These are phyloP conservation scores for Xiphorhynchus erythropygius DNA, from an alignment of 2,797 vertebrate species.

Conservation along the genomic window DNA sequence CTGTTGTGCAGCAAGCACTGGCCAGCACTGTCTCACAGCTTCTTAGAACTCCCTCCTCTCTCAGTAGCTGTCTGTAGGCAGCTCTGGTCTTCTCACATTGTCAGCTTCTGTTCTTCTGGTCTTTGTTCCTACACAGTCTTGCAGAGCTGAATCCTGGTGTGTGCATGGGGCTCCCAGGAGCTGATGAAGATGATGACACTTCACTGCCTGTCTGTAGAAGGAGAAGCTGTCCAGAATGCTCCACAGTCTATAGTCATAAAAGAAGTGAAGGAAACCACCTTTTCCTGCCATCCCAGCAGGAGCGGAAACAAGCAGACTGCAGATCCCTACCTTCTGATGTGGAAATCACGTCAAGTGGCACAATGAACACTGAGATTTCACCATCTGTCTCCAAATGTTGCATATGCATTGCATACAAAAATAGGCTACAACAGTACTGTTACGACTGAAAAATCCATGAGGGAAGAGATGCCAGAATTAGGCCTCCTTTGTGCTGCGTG, in stretches of 20 bases:
- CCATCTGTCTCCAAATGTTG: slow-evolving; percentile 42
- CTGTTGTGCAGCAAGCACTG: not conserved
- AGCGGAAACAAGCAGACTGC: not conserved
- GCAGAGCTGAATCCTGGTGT: not conserved
- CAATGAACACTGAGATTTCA: slow-evolving; percentile 40
- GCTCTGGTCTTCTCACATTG: not conserved
- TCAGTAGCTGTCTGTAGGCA: not conserved
- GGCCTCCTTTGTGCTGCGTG: not conserved
- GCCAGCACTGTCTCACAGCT: not conserved
- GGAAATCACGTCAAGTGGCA: not conserved
- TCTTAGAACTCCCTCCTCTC: not conserved
- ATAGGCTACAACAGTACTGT: not conserved
- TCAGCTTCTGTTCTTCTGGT: not conserved
- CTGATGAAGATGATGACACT: not conserved
- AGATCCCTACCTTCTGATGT: not conserved
- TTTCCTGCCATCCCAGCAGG: not conserved
- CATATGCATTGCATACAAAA: not conserved
- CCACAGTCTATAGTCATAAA: not conserved
- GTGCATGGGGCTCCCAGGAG: rapidly evolving
- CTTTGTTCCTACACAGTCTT: not conserved
- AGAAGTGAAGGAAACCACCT: not conserved
- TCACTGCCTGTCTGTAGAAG: not conserved
- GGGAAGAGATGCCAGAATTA: slow-evolving; percentile 19
- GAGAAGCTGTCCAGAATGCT: not conserved
- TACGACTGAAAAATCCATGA: slow-evolving; percentile 1